Evolutionary conservation across 2,113 vertebrate genomes (phyloP).

Genomic region (Cranoglanis bouderius): DNA sequence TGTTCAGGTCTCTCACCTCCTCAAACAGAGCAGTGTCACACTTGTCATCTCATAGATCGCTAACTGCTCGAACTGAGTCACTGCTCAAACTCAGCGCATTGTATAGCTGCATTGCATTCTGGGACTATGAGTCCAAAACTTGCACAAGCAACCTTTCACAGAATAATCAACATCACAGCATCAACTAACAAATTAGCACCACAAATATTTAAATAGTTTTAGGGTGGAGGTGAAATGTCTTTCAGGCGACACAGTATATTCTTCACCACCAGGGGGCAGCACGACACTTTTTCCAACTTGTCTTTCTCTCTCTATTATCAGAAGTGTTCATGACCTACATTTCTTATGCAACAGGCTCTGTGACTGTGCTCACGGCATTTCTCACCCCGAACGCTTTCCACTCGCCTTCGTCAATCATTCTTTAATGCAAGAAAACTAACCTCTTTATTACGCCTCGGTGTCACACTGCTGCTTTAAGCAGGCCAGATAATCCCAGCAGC

Average conservation of each 20-base stretch:
- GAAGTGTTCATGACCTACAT: conserved; percentile 67
- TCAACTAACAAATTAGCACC: neutral
- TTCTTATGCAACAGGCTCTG: conserved; percentile 50
- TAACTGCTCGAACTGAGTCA: neutral
- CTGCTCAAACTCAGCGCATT: neutral
- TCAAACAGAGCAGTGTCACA: neutral
- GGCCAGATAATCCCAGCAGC: neutral
- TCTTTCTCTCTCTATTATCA: conserved; percentile 38
- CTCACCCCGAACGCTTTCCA: neutral
- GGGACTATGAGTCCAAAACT: neutral
- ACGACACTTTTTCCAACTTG: neutral
- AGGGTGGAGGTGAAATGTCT: neutral
- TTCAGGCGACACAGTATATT: neutral
- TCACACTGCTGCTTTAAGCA: neutral
- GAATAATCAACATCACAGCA: neutral
- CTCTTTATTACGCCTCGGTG: conserved; percentile 12
- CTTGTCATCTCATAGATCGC: neutral
- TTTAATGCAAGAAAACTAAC: neutral
- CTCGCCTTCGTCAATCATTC: neutral
- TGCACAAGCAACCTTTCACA: neutral
- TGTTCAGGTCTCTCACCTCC: neutral
- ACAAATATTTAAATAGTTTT: neutral
- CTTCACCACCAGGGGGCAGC: conserved; percentile 63
- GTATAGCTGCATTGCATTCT: neutral
- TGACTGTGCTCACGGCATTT: neutral